A percentile compares a stretch with the other conserved stretches of the same genome.
phyloP scores from a whole-genome alignment of 2,113 vertebrate species.

The Cepphus grylle region DNA sequence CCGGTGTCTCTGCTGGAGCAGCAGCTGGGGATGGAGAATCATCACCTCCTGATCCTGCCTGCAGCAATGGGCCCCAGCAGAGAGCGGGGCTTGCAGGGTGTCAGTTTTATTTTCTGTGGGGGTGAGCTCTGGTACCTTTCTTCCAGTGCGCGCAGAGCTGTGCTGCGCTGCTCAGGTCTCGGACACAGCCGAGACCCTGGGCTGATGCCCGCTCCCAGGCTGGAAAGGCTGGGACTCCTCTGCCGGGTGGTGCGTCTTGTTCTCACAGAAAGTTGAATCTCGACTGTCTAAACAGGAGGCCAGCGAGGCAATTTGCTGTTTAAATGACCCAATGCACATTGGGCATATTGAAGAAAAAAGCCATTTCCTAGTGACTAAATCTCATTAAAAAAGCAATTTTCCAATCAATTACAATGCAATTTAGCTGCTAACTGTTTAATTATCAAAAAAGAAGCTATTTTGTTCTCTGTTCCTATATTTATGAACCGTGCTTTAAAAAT shows the following conservation, averaged over 20 bases:
- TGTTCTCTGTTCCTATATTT: conserved; percentile 50
- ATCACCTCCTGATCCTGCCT: fast-evolving
- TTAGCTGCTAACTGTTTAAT: conserved; percentile 78
- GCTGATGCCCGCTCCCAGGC: neutral
- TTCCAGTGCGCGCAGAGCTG: fast-evolving
- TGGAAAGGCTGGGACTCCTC: neutral
- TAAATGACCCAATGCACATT: conserved; percentile 59
- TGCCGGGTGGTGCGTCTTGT: neutral
- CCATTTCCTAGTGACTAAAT: conserved; percentile 74
- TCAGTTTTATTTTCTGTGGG: neutral
- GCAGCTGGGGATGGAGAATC: neutral
- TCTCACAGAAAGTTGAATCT: neutral
- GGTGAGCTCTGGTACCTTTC: neutral
- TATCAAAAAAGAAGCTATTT: conserved; percentile 65
- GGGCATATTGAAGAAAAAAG: conserved; percentile 53
- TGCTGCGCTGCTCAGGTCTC: neutral
- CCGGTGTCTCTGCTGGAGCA: neutral
- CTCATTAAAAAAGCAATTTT: conserved; percentile 81
- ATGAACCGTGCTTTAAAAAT: conserved; percentile 8
- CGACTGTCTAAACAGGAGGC: neutral
- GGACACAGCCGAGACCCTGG: neutral
- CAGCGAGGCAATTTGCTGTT: conserved; percentile 56
- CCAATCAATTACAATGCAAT: conserved; percentile 78
- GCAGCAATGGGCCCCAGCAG: neutral
- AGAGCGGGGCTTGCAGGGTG: neutral